These are phyloP conservation scores for Amblyteles armatorius DNA, from an alignment of 2,888 invertebrate species.

Conservation along the genomic window DNA sequence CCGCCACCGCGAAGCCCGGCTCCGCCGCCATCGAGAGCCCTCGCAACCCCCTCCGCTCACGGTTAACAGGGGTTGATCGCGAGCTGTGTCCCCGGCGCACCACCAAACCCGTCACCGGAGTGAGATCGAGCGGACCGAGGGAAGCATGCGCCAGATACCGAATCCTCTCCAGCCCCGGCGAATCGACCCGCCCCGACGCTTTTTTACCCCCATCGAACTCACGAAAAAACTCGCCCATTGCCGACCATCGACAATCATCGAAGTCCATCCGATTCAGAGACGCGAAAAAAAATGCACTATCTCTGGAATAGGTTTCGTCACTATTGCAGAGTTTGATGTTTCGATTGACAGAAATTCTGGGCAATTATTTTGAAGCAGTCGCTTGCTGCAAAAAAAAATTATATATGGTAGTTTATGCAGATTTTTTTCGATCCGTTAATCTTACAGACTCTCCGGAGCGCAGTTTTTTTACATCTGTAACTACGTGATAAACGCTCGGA, in stretches of 20 bases:
- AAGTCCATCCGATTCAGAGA: too few species aligned
- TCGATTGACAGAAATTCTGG: too few species aligned
- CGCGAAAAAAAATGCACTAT: too few species aligned
- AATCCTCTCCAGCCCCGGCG: constrained; percentile 70
- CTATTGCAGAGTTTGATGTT: too few species aligned
- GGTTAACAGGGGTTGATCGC: constrained; percentile 58
- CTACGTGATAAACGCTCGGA: too few species aligned
- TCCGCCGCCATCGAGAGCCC: constrained; percentile 63
- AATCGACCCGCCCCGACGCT: constrained; percentile 81
- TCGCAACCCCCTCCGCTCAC: constrained; percentile 33
- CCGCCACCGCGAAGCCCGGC: constrained; percentile 64
- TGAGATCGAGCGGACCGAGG: constrained; percentile 64
- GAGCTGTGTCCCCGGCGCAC: constrained; percentile 63
- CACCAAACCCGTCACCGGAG: background rate
- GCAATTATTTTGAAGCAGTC: too few species aligned
- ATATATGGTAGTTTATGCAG: too few species aligned
- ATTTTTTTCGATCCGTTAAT: too few species aligned
- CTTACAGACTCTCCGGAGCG: too few species aligned
- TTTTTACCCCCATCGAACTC: constrained; percentile 71
- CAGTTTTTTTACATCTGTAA: too few species aligned
- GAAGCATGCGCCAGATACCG: constrained; percentile 79
- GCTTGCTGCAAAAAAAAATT: too few species aligned
- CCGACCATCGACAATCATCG: background rate
- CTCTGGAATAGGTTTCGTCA: too few species aligned
- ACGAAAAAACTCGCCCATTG: background rate